These are phyloP conservation scores for Aleiodes sp. DNA, from an alignment of 1,140 invertebrate genomes.

Conservation along the genomic window DNA sequence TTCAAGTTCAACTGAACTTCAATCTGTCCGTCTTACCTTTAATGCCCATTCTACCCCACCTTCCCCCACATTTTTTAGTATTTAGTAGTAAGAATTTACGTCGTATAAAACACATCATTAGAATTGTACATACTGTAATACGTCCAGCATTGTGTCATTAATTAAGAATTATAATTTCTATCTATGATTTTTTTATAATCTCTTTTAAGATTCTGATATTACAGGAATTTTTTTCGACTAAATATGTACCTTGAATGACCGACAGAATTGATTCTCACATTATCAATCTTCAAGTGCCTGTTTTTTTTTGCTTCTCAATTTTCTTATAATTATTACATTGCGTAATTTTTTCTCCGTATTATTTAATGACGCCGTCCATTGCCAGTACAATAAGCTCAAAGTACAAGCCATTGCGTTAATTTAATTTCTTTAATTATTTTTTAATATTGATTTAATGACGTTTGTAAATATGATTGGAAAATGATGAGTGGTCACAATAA, in stretches of 20 bases:
- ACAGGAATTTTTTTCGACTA: too few species aligned
- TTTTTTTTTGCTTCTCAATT: neutral
- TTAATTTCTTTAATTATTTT: neutral
- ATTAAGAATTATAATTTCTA: too few species aligned
- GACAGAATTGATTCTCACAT: too few species aligned
- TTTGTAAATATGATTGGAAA: constrained; percentile 18
- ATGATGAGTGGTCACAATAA: neutral
- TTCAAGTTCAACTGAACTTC: too few species aligned
- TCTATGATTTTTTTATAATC: too few species aligned
- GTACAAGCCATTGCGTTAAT: constrained; percentile 35
- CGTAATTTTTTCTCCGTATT: constrained; percentile 30
- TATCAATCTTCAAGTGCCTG: neutral
- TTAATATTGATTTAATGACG: neutral
- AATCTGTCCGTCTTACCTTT: too few species aligned
- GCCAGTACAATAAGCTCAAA: constrained; percentile 41
- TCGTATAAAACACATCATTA: neutral
- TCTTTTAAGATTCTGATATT: too few species aligned
- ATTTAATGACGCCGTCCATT: constrained; percentile 43
- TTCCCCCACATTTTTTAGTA: neutral
- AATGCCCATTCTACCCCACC: too few species aligned
- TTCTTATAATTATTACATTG: constrained; percentile 14
- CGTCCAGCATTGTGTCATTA: constrained; percentile 12
- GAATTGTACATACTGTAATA: constrained; percentile 11
- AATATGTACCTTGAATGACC: too few species aligned
- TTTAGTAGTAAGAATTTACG: neutral